Conservation (phyloP, 2,797 vertebrate genomes). For the Mormyrops attenuatus region DNA sequence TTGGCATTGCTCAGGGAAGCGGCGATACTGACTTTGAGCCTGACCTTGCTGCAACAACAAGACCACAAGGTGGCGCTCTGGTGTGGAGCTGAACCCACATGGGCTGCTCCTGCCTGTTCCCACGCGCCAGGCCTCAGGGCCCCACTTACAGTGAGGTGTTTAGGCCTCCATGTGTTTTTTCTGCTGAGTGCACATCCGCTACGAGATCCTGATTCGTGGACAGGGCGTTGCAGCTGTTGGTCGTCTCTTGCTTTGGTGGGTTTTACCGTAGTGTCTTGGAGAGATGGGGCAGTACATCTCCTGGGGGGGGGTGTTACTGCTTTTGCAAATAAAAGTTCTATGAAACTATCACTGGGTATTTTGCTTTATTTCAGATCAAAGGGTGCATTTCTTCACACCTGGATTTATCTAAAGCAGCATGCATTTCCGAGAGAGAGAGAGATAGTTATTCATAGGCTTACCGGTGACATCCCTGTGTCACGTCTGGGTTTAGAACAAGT, state of each 20-base stretch:
- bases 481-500: neutral
- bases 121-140: too few relatives aligned
- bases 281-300: conserved; percentile 7
- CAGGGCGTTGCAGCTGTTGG: conserved; percentile 6
- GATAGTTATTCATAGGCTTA: neutral
- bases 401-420: neutral
- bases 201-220: neutral
- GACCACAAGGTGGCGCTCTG: neutral
- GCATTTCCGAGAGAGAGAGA: neutral
- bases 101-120: neutral
- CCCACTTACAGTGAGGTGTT: neutral
- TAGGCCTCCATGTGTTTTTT: neutral
- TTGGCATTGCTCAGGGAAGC: conserved; percentile 2
- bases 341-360: conserved; percentile 22
- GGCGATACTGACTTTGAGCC: conserved; percentile 8
- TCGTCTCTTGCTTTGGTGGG: neutral
- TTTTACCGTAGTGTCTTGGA: conserved; percentile 1
- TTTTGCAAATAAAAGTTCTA: conserved; percentile 39
- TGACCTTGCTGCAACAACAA: conserved; percentile 4
- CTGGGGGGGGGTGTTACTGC: conserved; percentile 51
- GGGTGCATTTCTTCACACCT: neutral
- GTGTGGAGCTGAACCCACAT: neutral
- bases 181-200: neutral
- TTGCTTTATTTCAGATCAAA: neutral
- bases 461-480: neutral